Evolutionary conservation across 2,888 invertebrate genomes (phyloP).

Genomic region (Xanthostigma xanthostigma): DNA sequence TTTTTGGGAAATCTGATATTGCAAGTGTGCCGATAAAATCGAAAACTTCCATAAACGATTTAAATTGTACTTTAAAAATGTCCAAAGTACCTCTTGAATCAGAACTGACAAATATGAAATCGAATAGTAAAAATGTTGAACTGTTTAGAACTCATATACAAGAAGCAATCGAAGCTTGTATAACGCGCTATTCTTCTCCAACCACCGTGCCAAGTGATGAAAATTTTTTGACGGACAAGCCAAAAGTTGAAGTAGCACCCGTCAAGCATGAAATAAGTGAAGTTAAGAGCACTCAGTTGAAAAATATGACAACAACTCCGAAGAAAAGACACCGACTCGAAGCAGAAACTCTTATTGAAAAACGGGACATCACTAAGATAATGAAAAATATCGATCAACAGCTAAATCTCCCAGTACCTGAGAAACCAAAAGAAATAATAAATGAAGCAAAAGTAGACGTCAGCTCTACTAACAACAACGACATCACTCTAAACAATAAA

Average conservation of each 20-base stretch:
- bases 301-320: constrained; percentile 38
- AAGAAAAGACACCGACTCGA: constrained; percentile 60
- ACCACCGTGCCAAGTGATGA: constrained; percentile 20
- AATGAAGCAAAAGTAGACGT: constrained; percentile 21
- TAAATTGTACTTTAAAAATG: too few relatives aligned
- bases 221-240: constrained; percentile 29
- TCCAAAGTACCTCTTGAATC: too few relatives aligned
- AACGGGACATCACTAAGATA: constrained; percentile 1
- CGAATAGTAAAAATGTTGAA: background rate
- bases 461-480: constrained; percentile 13
- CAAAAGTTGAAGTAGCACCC: constrained; percentile 25
- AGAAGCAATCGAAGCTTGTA: constrained; percentile 39
- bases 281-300: constrained; percentile 8
- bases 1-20: too few relatives aligned
- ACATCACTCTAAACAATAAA: constrained; percentile 14
- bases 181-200: constrained; percentile 27
- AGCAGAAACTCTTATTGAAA: constrained; percentile 29
- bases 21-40: too few relatives aligned
- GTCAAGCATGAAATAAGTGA: constrained; percentile 26
- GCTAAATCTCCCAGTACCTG: constrained; percentile 10
- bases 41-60: too few relatives aligned
- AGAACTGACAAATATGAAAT: too few relatives aligned
- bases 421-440: constrained; percentile 18
- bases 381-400: constrained; percentile 6
- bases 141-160: constrained; percentile 29